Evolutionary conservation across 2,113 vertebrate genomes (phyloP).

Genomic region (Sturnira hondurensis): DNA sequence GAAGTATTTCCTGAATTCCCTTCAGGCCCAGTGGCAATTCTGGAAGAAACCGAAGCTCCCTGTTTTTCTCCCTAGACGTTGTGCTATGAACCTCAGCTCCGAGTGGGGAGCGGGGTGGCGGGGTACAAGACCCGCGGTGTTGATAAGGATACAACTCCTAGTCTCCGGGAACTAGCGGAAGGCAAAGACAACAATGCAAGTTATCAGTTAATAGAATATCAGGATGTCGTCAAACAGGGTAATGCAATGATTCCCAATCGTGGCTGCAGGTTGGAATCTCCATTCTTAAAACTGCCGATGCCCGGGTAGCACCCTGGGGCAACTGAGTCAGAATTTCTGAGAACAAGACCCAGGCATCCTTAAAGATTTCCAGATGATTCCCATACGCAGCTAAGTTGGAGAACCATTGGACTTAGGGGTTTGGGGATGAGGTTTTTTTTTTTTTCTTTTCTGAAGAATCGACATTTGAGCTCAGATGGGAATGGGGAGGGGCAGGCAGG

Average conservation of each 20-base stretch:
- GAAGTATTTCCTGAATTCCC: neutral
- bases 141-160: neutral
- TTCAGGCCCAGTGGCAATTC: neutral
- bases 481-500: neutral
- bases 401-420: neutral
- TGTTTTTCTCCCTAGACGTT: neutral
- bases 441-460: neutral
- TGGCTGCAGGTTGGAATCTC: neutral
- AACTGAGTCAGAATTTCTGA: neutral
- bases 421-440: too few species aligned
- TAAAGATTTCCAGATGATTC: neutral
- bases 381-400: neutral
- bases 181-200: neutral
- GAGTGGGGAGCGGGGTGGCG: neutral
- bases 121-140: neutral
- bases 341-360: neutral
- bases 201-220: neutral
- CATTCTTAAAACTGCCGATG: neutral
- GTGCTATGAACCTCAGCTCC: rapidly evolving
- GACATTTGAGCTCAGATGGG: neutral
- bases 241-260: neutral
- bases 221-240: neutral
- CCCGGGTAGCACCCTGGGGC: neutral
- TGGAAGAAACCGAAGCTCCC: too few species aligned
- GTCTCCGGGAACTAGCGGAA: neutral